Conservation (phyloP, 2,888 invertebrate species). For the Zeuzera pyrina region DNA sequence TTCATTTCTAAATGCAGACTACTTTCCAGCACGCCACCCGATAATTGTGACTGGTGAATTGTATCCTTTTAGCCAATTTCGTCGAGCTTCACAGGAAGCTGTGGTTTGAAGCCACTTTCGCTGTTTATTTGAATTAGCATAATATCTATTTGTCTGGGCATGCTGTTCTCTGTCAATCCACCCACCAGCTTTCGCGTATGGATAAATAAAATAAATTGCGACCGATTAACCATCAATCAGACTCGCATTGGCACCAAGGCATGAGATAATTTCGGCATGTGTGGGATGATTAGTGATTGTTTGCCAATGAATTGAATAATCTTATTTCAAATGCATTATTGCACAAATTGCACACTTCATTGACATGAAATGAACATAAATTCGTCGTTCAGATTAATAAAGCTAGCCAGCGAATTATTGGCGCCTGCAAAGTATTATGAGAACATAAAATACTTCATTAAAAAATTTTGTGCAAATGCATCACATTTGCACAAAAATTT, state of each 20-base stretch:
- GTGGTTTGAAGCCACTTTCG: constrained; percentile 42
- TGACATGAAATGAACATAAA: too few relatives aligned
- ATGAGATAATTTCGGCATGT: constrained; percentile 54
- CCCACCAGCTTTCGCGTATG: constrained; percentile 3
- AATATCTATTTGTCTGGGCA: constrained; percentile 26
- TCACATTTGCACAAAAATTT: too few relatives aligned
- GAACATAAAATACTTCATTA: too few relatives aligned
- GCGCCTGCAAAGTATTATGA: too few relatives aligned
- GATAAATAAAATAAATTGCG: constrained; percentile 13
- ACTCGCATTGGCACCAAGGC: constrained; percentile 52
- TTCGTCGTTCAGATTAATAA: too few relatives aligned
- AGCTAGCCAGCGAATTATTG: too few relatives aligned
- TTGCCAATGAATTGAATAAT: constrained; percentile 64
- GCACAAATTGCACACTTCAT: too few relatives aligned
- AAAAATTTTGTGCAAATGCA: too few relatives aligned
- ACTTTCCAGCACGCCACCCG: constrained; percentile 62
- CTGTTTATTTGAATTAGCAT: constrained; percentile 34
- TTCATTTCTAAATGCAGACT: constrained; percentile 44
- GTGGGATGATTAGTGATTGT: constrained; percentile 40
- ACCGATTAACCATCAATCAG: constrained; percentile 47
- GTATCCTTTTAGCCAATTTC: constrained; percentile 44
- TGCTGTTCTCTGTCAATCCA: constrained; percentile 31
- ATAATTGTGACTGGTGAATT: constrained; percentile 58
- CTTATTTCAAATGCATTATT: too few relatives aligned
- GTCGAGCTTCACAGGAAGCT: constrained; percentile 50